Conservation (phyloP, 2,797 vertebrate genomes). For the Halcyon chelicuti region DNA sequence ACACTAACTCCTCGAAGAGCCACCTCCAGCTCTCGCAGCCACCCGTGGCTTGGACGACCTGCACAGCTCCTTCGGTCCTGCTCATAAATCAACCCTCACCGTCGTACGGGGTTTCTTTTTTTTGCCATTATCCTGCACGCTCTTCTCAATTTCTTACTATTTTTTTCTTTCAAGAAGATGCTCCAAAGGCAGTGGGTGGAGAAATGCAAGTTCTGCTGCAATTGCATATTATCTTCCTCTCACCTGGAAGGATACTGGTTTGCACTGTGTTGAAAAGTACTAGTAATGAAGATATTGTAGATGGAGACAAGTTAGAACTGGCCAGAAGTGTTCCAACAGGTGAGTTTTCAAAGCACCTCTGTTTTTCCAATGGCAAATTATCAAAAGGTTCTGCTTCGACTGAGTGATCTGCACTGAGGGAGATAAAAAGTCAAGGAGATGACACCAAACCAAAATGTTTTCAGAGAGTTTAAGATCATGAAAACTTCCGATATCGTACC, state of each 20-base stretch:
- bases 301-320: not conserved
- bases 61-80: not conserved
- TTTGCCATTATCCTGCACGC: not conserved
- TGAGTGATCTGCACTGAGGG: not conserved
- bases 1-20: not conserved
- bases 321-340: not conserved
- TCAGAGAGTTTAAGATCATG: not conserved
- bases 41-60: not conserved
- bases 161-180: not conserved
- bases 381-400: not conserved
- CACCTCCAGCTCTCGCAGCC: not conserved
- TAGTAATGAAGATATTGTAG: not conserved
- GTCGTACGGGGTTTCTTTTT: too few relatives aligned
- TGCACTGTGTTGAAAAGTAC: not conserved
- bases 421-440: not conserved
- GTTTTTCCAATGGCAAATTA: not conserved
- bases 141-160: not conserved
- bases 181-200: not conserved
- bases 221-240: fast-evolving
- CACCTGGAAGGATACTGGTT: not conserved
- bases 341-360: not conserved
- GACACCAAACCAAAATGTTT: not conserved
- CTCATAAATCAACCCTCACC: not conserved
- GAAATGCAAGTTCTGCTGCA: not conserved
- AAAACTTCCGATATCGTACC: not conserved